phyloP scores from a whole-genome alignment of 2,797 vertebrate genomes.

The Neosilurus mollespiculum region DNA sequence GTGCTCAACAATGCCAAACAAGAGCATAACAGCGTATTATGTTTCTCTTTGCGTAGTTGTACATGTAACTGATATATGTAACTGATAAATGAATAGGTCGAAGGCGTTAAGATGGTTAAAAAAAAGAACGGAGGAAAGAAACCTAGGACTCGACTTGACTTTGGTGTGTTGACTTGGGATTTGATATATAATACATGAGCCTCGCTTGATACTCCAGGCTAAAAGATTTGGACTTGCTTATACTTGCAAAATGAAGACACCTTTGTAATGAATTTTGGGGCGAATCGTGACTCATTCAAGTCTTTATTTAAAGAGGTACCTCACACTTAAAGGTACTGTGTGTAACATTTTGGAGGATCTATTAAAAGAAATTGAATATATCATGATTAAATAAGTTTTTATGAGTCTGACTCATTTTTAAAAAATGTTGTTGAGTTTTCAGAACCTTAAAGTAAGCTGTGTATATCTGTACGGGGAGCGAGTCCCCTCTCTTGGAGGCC shows the following conservation, averaged over 20 bases:
- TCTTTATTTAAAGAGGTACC: not conserved
- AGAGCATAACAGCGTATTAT: conserved; percentile 1
- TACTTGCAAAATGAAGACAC: conserved; percentile 4
- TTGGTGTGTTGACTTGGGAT: conserved; percentile 14
- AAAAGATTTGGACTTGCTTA: conserved; percentile 25
- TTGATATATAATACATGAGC: conserved; percentile 14
- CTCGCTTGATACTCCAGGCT: conserved; percentile 1
- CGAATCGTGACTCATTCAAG: not conserved
- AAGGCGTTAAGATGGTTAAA: not conserved
- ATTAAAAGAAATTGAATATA: too few relatives aligned
- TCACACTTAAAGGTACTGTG: too few relatives aligned
- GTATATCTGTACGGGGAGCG: too few relatives aligned
- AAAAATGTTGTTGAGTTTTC: too few relatives aligned
- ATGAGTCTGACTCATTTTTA: too few relatives aligned
- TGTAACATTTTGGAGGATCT: too few relatives aligned
- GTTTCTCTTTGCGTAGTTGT: conserved; percentile 7
- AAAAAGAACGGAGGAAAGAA: conserved; percentile 1
- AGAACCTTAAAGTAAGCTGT: too few relatives aligned
- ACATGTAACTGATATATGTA: conserved; percentile 22
- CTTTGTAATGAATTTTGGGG: not conserved
- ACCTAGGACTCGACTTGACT: not conserved
- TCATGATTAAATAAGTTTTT: too few relatives aligned
- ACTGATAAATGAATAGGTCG: conserved; percentile 13
- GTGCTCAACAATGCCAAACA: conserved; percentile 21
- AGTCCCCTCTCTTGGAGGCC: too few relatives aligned